Percentiles rank a stretch among this genome's conserved stretches.
Evolutionary conservation across 1,140 invertebrate genomes (phyloP).

Genomic region (Brachionus rubens): DNA sequence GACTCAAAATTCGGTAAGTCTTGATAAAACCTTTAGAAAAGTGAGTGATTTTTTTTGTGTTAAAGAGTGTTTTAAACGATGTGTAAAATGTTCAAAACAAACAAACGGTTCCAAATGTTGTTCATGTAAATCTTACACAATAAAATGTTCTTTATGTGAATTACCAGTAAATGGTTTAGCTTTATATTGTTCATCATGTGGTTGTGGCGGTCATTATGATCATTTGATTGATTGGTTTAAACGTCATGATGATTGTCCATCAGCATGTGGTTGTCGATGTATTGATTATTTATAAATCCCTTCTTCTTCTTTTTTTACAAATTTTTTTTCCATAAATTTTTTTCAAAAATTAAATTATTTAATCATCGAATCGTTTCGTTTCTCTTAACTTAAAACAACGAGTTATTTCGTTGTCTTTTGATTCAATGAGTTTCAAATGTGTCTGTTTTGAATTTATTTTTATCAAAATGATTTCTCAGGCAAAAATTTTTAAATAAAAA

Average conservation of each 20-base stretch:
- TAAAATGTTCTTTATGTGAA: constrained; percentile 41
- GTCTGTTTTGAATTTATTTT: no score
- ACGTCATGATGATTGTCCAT: constrained; percentile 30
- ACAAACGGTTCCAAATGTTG: not conserved
- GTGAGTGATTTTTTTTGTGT: not conserved
- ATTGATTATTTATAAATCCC: constrained; percentile 4
- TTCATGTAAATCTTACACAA: not conserved
- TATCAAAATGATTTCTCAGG: no score
- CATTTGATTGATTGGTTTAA: constrained; percentile 38
- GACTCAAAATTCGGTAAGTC: constrained; percentile 12
- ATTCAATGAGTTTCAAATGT: not conserved
- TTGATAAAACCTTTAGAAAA: not conserved
- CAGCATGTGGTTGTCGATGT: constrained; percentile 37
- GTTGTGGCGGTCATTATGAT: constrained; percentile 24
- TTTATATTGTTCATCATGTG: constrained; percentile 35
- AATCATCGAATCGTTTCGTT: not conserved
- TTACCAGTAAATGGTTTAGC: constrained; percentile 37
- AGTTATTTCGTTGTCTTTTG: not conserved
- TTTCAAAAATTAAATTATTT: not conserved
- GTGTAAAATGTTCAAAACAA: not conserved
- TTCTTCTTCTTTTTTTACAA: not conserved
- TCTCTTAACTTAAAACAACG: not conserved
- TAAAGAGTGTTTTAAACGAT: constrained; percentile 20
- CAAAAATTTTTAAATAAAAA: no score
- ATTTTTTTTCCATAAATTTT: constrained; percentile 13